Conservation (phyloP, 2,888 invertebrate species). For the Apotomis betuletana region DNA sequence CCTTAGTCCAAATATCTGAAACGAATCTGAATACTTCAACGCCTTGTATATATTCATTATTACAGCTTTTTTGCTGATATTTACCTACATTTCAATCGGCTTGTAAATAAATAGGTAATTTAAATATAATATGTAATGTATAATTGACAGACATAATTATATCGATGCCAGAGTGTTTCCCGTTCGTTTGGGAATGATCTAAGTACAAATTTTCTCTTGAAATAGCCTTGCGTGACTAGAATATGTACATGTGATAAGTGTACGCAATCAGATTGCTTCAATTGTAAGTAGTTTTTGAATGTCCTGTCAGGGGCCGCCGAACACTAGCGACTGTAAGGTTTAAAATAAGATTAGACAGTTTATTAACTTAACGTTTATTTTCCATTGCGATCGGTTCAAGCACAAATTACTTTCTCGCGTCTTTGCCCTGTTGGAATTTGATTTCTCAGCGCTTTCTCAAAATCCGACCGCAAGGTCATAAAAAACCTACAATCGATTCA, state of each 20-base stretch:
- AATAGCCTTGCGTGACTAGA: not conserved
- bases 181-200: not conserved
- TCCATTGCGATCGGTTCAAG: too few species aligned
- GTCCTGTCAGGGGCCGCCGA: not conserved
- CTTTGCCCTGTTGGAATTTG: too few species aligned
- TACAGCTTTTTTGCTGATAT: conserved; percentile 9
- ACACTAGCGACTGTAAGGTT: not conserved
- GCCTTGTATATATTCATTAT: not conserved
- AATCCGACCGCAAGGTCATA: too few species aligned
- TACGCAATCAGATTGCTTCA: conserved; percentile 1
- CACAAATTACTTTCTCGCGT: too few species aligned
- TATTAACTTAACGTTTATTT: too few species aligned
- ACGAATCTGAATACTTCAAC: not conserved
- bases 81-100: conserved; percentile 12
- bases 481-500: too few species aligned
- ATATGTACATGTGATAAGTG: not conserved
- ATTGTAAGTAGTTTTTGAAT: not conserved
- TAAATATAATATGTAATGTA: not conserved
- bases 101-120: not conserved
- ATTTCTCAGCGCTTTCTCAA: too few species aligned
- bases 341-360: too few species aligned
- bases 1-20: too few species aligned
- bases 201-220: conserved; percentile 33
- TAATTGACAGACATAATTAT: not conserved
- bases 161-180: not conserved